Base-by-base conservation (phyloP, 1,140 invertebrate genomes). In the Patella vulgata region DNA sequence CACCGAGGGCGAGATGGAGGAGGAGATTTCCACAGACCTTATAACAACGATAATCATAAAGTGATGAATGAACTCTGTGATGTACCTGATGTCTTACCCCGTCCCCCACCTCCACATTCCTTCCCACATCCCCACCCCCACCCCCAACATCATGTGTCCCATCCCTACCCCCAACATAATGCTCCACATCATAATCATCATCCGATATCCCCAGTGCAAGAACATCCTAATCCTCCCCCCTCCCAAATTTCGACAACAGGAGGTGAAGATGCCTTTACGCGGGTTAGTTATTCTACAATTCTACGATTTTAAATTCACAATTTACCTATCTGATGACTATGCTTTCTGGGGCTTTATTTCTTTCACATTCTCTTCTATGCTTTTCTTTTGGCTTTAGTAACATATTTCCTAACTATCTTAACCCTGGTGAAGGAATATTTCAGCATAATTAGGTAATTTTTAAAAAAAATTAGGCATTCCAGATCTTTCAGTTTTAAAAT, bases 231-330 rank as follows among this genome's bases (percentile, higher is more conserved):
- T 53, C 40, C 59, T 30, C 59, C 58, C 60, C 19, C 43, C 14
- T 46, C 48, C 4, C 54, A 46, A 50, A 56, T 47, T 23, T 25
- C 53, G 48, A 40, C 50, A 19, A 43, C 63, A 23, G 60, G 48
- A 25, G 19, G 63, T 42, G 70, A 72, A 54, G 70, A 72, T 51
- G 66, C 65, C 44, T 72, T 72, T 53, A 63, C 66, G 30, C 68
- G 70, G 70, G 70, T 72, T 60, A 72, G 70, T 72, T 47, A 36
- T n/a, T n/a, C n/a, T n/a, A n/a, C n/a, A n/a, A n/a, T n/a, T n/a
- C n/a, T n/a, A n/a, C n/a, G n/a, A n/a, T n/a, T n/a, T n/a, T n/a
- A n/a, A n/a, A n/a, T n/a, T n/a, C n/a, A n/a, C n/a, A n/a, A n/a
- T n/a, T n/a, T n/a, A n/a, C n/a, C n/a, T n/a, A n/a, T n/a, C n/a